Evolutionary conservation across 2,797 vertebrate species (phyloP).

Genomic region (Heteromormyrus szaboi): DNA sequence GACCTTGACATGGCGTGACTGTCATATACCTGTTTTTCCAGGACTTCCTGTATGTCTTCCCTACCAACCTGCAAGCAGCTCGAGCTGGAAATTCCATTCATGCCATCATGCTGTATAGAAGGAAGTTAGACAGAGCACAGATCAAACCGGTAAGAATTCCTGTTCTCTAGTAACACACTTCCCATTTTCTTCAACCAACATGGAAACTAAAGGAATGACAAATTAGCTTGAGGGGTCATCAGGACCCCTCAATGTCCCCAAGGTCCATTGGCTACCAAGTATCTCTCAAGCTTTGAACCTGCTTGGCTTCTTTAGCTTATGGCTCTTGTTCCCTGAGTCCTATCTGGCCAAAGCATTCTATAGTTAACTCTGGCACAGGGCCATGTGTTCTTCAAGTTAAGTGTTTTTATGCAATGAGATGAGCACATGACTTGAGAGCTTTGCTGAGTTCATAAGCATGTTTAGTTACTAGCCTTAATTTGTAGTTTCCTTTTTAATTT

Average conservation of each 20-base stretch:
- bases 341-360: not conserved
- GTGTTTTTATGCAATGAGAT: not conserved
- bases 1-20: not conserved
- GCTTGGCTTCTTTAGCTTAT: not conserved
- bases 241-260: not conserved
- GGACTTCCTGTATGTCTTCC: constrained; percentile 81
- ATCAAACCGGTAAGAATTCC: constrained; percentile 78
- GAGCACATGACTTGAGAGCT: not conserved
- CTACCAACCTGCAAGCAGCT: constrained; percentile 81
- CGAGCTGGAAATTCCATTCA: constrained; percentile 88
- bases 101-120: constrained; percentile 81
- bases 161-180: not conserved
- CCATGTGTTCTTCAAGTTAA: not conserved
- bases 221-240: not conserved
- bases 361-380: not conserved
- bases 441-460: not conserved
- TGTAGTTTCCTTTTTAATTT: not conserved
- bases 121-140: constrained; percentile 87
- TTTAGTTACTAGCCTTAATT: not conserved
- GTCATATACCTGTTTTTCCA: constrained; percentile 35
- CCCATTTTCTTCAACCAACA: not conserved
- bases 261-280: not conserved
- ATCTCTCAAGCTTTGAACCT: not conserved
- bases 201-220: not conserved
- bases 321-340: not conserved